Base-by-base conservation (phyloP, 2,797 vertebrate genomes). In the Microctenopoma steveboyesi region DNA sequence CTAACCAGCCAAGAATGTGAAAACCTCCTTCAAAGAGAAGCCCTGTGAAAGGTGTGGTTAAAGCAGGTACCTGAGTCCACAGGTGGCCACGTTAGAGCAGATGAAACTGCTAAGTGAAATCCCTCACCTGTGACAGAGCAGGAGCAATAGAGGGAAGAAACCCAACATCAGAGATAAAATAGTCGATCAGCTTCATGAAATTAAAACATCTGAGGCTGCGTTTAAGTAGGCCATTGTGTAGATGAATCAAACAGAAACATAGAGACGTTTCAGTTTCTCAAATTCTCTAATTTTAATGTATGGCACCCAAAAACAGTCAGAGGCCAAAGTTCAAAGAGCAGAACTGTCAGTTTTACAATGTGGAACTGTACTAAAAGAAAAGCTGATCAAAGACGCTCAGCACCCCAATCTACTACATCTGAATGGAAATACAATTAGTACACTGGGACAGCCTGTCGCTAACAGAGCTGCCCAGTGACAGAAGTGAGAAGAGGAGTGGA, bases 1-100 rank as follows among this genome's bases (percentile, higher is more conserved):
- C 84, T 81, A 89, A 88, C 81, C 59, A 27, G 87, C 86, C 91
- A 92, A 91, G 92, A 93, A 92, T 93, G 91, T 76, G 88, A 82
- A 87, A 89, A 75, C 75, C 85, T 81, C 88, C 87, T 89, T 92
- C 85, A 82, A 90, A 90, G 90, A 78, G 82, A 77, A 80, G 59
- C 56, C 55, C 54, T 77, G 73, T 52, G 66, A 69, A 79, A 91
- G 90, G 91, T 88, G 92, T 86, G 87, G 82, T 85, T 91, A 77
- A 75, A 77, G 78, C 86, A 90, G 88, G 90, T 92, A 92, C 81
- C 78, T 58, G 74, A 82, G 80, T 87, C 85, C 81, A 74, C 93
- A 92, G 91, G 92, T 92, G 92, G 82, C 76, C 80, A 78, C 33
- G 42, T 82, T 72, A 81, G 76, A 86, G 66, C 67, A 69, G 79